Base-by-base conservation (phyloP, 2,797 vertebrate genomes). In the Spatula versicolor region DNA sequence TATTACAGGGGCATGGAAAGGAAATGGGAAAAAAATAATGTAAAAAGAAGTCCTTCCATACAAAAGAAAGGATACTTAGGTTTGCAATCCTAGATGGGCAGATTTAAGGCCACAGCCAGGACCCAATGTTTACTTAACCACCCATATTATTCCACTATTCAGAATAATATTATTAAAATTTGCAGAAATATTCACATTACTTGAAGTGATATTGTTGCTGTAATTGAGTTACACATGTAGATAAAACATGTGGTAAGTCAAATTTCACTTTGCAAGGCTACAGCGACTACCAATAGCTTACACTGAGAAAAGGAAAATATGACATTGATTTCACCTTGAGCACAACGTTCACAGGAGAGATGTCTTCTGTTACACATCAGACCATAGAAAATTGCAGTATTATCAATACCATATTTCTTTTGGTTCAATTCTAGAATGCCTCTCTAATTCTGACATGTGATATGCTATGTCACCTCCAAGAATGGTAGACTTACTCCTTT, bases 351-450 rank as follows among this genome's bases (percentile, higher is more conserved):
- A 2, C 10, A 18, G 58, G n/a, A 89, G 46, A 88, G 35, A 91
- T 62, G 63, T 83, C 82, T 96, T 41, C 63, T 69, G 28, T 91
- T 88, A 56, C 35, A 76, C 20, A 77, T 26, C 62, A 39, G 37
- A 69, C 67, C 0, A 1, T 54, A 82, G 66, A 92, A 95, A 94
- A 93, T 91, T 88, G 55, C 54, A 31, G n/a, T 72, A 86, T 93
- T 95, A 96, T 93, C 84, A 93, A 91, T 95, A 78, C 73, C 79
- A 92, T 83, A 59, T 75, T 93, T 83, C 72, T 83, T 93, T 88
- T 83, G 19, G 15, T 79, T 88, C 46, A 52, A 46, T 92, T 82
- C 73, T 90, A 66, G 58, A 89, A 85, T 91, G 55, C 12, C 9
- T 85, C 69, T 85, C 68, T 88, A 68, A 62, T 85, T 89, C 59